These are phyloP conservation scores for Phainopepla nitens DNA, from an alignment of 2,113 vertebrate genomes.

Conservation along the genomic window DNA sequence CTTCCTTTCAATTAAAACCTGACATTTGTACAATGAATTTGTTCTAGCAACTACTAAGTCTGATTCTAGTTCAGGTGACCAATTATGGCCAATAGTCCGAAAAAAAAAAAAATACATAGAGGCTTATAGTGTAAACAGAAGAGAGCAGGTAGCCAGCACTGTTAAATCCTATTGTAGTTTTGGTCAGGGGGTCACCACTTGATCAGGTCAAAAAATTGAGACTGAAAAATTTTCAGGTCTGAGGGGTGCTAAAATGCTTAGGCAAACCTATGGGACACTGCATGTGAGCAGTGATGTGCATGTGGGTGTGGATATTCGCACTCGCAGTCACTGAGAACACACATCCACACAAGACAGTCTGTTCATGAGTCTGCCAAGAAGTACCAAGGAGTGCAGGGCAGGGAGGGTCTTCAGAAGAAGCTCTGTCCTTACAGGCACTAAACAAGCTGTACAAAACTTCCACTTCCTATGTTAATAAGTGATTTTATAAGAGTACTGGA, in stretches of 20 bases:
- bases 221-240: not conserved
- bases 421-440: not conserved
- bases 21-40: not conserved
- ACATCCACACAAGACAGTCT: not conserved
- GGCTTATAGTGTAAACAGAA: not conserved
- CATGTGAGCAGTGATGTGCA: not conserved
- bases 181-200: not conserved
- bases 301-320: not conserved
- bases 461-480: not conserved
- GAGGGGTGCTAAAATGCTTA: not conserved
- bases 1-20: not conserved
- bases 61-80: not conserved
- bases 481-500: not conserved
- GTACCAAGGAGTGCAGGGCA: rapidly evolving
- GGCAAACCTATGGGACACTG: not conserved
- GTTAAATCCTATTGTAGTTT: not conserved
- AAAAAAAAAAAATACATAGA: not conserved
- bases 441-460: not conserved
- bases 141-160: not conserved
- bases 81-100: not conserved
- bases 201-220: not conserved
- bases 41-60: not conserved
- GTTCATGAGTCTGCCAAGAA: not conserved
- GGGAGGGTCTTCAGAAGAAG: not conserved
- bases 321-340: not conserved